Evolutionary conservation across 1,140 invertebrate genomes (phyloP), one percentile per base, ranked within the genome.

Genomic region (Zaprionus davidi): DNA sequence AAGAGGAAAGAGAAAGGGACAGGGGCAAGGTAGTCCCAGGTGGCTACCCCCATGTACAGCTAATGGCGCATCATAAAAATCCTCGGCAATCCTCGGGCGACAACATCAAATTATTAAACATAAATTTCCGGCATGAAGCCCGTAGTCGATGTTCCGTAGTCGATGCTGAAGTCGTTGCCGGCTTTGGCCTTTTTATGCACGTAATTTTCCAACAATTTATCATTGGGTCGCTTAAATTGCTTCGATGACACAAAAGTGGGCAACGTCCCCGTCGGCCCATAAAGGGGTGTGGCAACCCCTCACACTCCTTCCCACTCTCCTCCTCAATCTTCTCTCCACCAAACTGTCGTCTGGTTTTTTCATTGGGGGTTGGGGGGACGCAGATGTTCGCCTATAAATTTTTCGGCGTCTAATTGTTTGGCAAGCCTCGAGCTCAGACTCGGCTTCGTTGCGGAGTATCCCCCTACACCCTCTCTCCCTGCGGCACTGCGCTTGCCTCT

Each of bases 191-290:
- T 75, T 80, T 80, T 78, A 76, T 81, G 85, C 84, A 88, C 84
- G 84, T 88, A 88, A 88, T 88, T 87, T 87, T 88, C 81, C 77
- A 88, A 84, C 84, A 72, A 87, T 87, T 88, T 88, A 87, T 87
- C 84, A 87, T 87, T 78, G 76, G 75, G 76, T 73, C 73, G 55
- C 70, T 78, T 78, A 69, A 82, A 72, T 78, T 79, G 83, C 82
- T 82, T 87, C 84, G 84, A 86, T 87, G 84, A 88, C 84, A 87
- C 83, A 66, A 60, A 74, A 79, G 65, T 69, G 71, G 71, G 71
- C 65, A 65, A 41, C 79, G 84, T 78, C 78, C 79, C 79, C 76
- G 64, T 62, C 60, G 51, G 46, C 36, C 38, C 46, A 34, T 2
- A 49, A 51, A 51, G 36, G 49, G 46, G 62, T 22, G 57, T 31